Evolutionary conservation across 2,113 vertebrate species (phyloP).

Genomic region (Xiphophorus maculatus): DNA sequence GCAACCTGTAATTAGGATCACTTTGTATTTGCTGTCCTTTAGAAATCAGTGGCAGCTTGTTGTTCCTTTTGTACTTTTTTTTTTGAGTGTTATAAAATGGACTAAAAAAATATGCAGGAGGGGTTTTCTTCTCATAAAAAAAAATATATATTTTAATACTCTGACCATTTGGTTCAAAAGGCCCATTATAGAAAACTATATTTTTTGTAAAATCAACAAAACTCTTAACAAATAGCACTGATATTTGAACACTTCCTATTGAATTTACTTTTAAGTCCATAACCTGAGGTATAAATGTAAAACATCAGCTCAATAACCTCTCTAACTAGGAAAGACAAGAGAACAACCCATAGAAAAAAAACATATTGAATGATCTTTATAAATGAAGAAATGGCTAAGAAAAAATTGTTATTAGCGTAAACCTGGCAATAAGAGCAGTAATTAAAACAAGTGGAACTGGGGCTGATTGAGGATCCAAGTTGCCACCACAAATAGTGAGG

Average conservation of each 20-base stretch:
- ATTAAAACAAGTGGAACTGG: neutral
- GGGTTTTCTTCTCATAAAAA: neutral
- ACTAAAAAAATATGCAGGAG: conserved; percentile 15
- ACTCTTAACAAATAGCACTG: neutral
- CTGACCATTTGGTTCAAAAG: neutral
- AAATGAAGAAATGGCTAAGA: too few relatives aligned
- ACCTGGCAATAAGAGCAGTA: neutral
- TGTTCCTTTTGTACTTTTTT: conserved; percentile 8
- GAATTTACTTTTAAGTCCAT: too few relatives aligned
- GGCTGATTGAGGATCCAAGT: neutral
- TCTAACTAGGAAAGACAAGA: neutral
- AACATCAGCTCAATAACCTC: neutral
- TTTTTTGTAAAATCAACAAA: neutral
- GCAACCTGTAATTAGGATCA: conserved; percentile 61
- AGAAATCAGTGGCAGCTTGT: conserved; percentile 41
- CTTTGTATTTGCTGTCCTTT: conserved; percentile 39
- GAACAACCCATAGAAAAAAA: neutral
- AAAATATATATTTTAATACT: neutral
- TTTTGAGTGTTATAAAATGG: conserved; percentile 12
- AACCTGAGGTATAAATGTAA: neutral
- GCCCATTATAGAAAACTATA: neutral
- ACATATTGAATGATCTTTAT: too few relatives aligned
- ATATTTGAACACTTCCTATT: neutral
- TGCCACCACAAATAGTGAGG: neutral
- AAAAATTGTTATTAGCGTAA: neutral